Evolutionary conservation across 2,113 vertebrate genomes (phyloP), one percentile per base, ranked within the genome.

Genomic region (Takifugu bimaculatus): DNA sequence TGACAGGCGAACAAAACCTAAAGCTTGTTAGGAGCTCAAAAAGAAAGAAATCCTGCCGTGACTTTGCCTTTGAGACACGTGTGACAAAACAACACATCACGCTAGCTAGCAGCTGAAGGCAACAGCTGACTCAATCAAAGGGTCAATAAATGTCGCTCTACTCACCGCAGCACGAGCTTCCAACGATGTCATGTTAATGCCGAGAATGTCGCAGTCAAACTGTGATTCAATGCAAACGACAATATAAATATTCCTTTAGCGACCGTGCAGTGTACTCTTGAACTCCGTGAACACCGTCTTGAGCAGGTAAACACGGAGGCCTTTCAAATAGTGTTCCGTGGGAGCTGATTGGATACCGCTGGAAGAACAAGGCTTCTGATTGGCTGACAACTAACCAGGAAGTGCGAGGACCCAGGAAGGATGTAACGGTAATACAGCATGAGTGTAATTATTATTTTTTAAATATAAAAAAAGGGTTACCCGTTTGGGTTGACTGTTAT

Each of bases 291-390:
- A 45, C 20, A 57, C 2, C 6, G 9, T 14, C 0, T 3, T 4
- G 13, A 10, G 27, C 25, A 60, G 42, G 27, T 27, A 44, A 67
- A 67, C 11, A 60, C 35, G 29, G 20, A 14, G 7, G 9, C 47
- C 50, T 61, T 91, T 92, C 86, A 92, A 90, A 91, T 90, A 89
- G 64, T 45, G 73, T 80, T 76, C 60, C 57, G 42, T 35, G 12
- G 0, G 60, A 39, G 69, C 72, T 82, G 70, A 90, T 91, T 92
- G 90, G 90, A 26, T 48, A 12, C 4, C 0, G 42, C 14, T 3
- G 9, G 45, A 12, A 7, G 4, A 0, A 3, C 26, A 12, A 77
- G 54, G 52, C 26, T 20, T 0, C 59, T 80, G 68, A 84, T 84
- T 86, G 81, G 81, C 53, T 39, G 35, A 10, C 6, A 39, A 39